A percentile compares a stretch with the other conserved stretches of the same genome.
Evolutionary conservation across 2,797 vertebrate genomes (phyloP).

Genomic region (Sarcophilus harrisii): DNA sequence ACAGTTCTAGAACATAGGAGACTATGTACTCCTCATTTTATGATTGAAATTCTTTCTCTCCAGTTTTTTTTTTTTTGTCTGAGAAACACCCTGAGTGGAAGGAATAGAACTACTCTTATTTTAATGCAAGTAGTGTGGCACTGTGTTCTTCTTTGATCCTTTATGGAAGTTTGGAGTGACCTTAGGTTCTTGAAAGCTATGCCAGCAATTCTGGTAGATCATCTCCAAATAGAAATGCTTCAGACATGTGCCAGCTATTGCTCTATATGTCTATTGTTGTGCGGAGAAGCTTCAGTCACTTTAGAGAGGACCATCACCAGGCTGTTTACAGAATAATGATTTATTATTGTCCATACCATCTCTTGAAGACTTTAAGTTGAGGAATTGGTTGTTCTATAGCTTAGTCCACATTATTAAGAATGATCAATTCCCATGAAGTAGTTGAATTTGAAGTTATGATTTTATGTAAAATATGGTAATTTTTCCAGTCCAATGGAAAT

Average conservation of each 20-base stretch:
- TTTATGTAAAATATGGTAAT: not conserved
- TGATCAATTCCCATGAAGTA: not conserved
- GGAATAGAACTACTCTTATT: not conserved
- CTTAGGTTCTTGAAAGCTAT: not conserved
- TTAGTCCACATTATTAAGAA: not conserved
- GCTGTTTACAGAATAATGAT: not conserved
- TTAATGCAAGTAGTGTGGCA: not conserved
- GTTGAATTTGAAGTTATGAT: not conserved
- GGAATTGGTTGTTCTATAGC: not conserved
- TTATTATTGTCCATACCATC: not conserved
- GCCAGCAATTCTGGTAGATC: not conserved
- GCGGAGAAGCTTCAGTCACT: not conserved
- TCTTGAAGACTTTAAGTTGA: not conserved
- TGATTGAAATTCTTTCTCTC: not conserved
- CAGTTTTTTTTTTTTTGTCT: not conserved
- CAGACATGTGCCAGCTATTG: not conserved
- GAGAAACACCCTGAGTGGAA: not conserved
- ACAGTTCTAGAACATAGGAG: not conserved
- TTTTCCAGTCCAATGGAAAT: not conserved
- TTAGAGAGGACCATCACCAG: not conserved
- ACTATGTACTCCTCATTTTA: not conserved
- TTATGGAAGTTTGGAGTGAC: not conserved
- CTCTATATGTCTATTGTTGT: not conserved
- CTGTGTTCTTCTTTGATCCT: not conserved
- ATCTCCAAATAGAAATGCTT: not conserved